Evolutionary conservation across 1,140 invertebrate genomes (phyloP).

Genomic region (Macrotrachela quadricornifera): DNA sequence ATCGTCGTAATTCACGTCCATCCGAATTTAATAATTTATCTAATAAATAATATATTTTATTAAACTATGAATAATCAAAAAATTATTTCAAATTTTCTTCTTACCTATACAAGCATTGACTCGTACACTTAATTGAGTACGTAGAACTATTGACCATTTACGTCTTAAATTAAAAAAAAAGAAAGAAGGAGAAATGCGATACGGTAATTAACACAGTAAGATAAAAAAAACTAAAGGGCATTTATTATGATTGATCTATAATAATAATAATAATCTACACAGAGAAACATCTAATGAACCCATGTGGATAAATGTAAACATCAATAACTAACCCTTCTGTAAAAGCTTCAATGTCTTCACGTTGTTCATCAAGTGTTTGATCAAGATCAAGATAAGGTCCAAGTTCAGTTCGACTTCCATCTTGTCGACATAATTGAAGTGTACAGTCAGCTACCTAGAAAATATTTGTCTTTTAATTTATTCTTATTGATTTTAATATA

Average conservation of each 20-base stretch:
- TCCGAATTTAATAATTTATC: slow-evolving; percentile 81
- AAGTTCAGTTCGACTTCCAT: slow-evolving; percentile 38
- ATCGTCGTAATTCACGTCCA: slow-evolving; percentile 67
- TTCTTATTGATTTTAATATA: no score
- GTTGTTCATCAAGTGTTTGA: slow-evolving; percentile 73
- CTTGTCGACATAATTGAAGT: slow-evolving; percentile 76
- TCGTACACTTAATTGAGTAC: slow-evolving; percentile 80
- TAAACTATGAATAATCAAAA: no score
- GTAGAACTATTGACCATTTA: slow-evolving; percentile 53
- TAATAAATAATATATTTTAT: slow-evolving; percentile 32
- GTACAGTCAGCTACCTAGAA: slow-evolving; percentile 74
- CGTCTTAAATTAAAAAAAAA: no score
- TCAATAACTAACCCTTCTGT: slow-evolving; percentile 54
- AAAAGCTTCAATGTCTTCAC: slow-evolving; percentile 81
- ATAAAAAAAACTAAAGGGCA: neutral
- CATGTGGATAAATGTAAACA: no score
- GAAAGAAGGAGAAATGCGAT: no score
- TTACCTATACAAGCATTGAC: slow-evolving; percentile 95
- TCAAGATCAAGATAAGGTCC: slow-evolving; percentile 86
- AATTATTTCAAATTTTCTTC: slow-evolving; percentile 23
- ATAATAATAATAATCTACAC: neutral
- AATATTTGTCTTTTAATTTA: no score
- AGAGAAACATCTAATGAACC: neutral
- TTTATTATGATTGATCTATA: neutral
- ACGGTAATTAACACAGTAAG: no score